Evolutionary conservation across 2,888 invertebrate species (phyloP).

Genomic region (Muscina levida): DNA sequence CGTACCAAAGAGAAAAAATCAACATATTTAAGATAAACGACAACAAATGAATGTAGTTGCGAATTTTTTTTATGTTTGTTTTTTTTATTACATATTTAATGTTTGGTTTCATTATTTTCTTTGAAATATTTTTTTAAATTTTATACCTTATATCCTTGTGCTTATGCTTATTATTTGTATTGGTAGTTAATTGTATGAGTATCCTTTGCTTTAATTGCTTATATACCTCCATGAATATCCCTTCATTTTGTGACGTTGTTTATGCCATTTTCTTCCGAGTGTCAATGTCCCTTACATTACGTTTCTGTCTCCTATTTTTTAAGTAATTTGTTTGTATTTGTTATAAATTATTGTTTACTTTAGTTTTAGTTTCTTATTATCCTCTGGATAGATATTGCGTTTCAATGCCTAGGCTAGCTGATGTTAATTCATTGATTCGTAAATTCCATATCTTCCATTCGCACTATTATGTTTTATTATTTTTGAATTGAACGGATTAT

Average conservation of each 20-base stretch:
- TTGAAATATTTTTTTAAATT: not conserved
- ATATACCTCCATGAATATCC: not conserved
- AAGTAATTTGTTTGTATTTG: not conserved
- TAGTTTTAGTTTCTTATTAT: not conserved
- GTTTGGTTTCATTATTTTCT: not conserved
- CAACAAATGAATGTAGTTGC: conserved; percentile 32
- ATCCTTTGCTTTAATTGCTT: no score
- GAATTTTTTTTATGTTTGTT: conserved; percentile 2
- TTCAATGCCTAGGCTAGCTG: no score
- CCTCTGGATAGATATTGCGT: no score
- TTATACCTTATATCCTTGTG: conserved; percentile 1
- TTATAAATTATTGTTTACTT: not conserved
- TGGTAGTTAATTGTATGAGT: no score
- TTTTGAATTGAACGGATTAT: no score
- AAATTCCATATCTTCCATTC: no score
- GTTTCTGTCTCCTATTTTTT: not conserved
- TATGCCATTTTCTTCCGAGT: no score
- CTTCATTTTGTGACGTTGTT: no score
- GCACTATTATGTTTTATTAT: no score
- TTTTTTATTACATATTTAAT: not conserved
- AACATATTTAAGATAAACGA: conserved; percentile 14
- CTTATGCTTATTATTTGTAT: no score
- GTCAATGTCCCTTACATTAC: not conserved
- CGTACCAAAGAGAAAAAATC: not conserved
- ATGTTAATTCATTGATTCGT: no score